Conservation (phyloP, 2,113 vertebrate species). For the western clawed frog (Xenopus tropicalis) region DNA sequence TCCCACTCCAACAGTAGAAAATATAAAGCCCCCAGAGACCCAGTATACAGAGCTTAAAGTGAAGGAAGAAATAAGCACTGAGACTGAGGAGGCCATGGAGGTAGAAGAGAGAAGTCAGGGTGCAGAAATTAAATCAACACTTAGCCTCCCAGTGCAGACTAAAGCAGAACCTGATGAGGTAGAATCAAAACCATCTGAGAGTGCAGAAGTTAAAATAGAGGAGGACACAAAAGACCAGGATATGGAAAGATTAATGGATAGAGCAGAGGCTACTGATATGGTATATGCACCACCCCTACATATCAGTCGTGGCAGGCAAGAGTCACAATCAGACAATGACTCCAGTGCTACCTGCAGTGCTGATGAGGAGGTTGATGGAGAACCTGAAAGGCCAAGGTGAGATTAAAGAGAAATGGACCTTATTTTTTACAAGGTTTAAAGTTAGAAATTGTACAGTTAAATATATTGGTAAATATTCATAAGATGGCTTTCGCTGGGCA, state of each 20-base stretch:
- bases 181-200: slow-evolving; percentile 73
- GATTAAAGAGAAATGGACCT: background rate
- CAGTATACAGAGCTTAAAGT: slow-evolving; percentile 68
- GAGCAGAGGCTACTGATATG: slow-evolving; percentile 63
- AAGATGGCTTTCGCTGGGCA: too few relatives aligned
- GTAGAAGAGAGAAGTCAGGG: slow-evolving; percentile 65
- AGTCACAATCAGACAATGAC: slow-evolving; percentile 87
- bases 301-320: slow-evolving; percentile 52
- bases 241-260: slow-evolving; percentile 67
- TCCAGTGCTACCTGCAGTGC: slow-evolving; percentile 98
- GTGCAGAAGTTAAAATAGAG: slow-evolving; percentile 81
- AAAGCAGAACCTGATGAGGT: slow-evolving; percentile 81
- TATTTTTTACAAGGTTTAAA: too few relatives aligned
- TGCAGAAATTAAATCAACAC: slow-evolving; percentile 62
- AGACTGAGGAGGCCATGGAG: slow-evolving; percentile 67
- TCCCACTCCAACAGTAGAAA: slow-evolving; percentile 53
- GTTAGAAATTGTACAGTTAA: too few relatives aligned
- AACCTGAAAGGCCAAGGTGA: slow-evolving; percentile 86
- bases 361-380: slow-evolving; percentile 91
- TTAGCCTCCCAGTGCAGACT: slow-evolving; percentile 66
- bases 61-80: slow-evolving; percentile 75
- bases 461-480: too few relatives aligned
- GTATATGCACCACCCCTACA: slow-evolving; percentile 57
- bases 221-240: slow-evolving; percentile 81
- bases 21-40: slow-evolving; percentile 66